phyloP scores from a whole-genome alignment of 1,140 invertebrate genomes.

The Varroa destructor region DNA sequence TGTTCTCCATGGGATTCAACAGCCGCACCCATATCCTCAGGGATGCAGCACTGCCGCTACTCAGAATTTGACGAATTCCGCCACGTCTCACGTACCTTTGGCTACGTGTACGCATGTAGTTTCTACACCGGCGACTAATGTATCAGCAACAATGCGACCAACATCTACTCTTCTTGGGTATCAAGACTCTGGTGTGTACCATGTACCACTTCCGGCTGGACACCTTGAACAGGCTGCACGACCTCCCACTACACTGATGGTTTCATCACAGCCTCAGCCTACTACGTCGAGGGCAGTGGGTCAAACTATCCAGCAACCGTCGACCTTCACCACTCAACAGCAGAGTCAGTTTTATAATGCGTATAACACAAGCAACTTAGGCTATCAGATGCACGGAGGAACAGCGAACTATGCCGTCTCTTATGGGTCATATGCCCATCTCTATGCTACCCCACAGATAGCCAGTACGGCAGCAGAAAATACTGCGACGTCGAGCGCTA shows the following conservation, averaged over 20 bases:
- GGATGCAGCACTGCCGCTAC: too few relatives aligned
- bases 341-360: constrained; percentile 21
- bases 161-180: not conserved
- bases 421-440: constrained; percentile 24
- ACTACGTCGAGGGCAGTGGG: too few relatives aligned
- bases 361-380: not conserved
- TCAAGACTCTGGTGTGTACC: too few relatives aligned
- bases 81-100: constrained; percentile 14
- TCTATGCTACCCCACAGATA: not conserved
- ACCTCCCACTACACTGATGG: too few relatives aligned
- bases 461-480: too few relatives aligned
- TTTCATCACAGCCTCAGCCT: too few relatives aligned
- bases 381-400: not conserved
- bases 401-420: constrained; percentile 36
- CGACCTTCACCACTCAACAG: not conserved
- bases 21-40: constrained; percentile 25
- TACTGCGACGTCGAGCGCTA: constrained; percentile 24
- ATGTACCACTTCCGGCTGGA: too few relatives aligned
- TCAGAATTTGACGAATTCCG: not conserved
- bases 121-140: constrained; percentile 29
- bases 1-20: constrained; percentile 29
- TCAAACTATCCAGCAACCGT: not conserved
- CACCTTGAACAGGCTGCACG: too few relatives aligned
- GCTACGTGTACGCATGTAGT: constrained; percentile 3
- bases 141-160: constrained; percentile 30